phyloP scores from a whole-genome alignment of 2,113 vertebrate species.

The Arizona elegans region DNA sequence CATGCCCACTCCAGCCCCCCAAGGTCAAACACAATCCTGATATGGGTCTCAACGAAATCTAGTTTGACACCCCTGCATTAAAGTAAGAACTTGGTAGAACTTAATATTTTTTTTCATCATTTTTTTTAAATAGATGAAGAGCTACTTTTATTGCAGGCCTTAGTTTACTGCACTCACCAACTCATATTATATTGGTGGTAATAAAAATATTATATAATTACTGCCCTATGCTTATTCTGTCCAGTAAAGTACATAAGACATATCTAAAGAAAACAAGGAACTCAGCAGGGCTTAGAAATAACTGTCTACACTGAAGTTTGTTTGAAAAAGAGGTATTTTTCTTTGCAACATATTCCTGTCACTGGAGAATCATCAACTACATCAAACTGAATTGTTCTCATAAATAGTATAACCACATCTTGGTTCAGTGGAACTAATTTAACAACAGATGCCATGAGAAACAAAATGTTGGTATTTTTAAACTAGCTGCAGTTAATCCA shows the following conservation, averaged over 20 bases:
- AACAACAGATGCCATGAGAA: not conserved
- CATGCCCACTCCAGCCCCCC: too few species aligned
- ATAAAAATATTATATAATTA: not conserved
- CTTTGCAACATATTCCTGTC: not conserved
- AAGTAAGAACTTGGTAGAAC: not conserved
- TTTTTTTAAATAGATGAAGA: not conserved
- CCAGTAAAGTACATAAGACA: not conserved
- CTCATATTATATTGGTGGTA: not conserved
- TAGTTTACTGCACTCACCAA: not conserved
- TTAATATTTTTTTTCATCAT: not conserved
- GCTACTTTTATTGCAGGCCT: not conserved
- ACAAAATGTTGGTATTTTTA: not conserved
- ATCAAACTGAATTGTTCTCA: accelerated
- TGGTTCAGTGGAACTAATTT: not conserved
- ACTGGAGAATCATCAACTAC: not conserved
- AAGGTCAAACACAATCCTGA: too few species aligned
- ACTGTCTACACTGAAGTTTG: not conserved
- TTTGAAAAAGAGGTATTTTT: not conserved
- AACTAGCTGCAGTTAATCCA: not conserved
- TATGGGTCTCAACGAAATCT: too few species aligned
- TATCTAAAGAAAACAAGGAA: not conserved
- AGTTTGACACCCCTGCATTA: too few species aligned
- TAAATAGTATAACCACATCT: not conserved
- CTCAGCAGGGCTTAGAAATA: not conserved
- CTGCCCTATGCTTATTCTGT: not conserved